phyloP scores from a whole-genome alignment of 2,797 vertebrate species.

The Phoebastria nigripes region DNA sequence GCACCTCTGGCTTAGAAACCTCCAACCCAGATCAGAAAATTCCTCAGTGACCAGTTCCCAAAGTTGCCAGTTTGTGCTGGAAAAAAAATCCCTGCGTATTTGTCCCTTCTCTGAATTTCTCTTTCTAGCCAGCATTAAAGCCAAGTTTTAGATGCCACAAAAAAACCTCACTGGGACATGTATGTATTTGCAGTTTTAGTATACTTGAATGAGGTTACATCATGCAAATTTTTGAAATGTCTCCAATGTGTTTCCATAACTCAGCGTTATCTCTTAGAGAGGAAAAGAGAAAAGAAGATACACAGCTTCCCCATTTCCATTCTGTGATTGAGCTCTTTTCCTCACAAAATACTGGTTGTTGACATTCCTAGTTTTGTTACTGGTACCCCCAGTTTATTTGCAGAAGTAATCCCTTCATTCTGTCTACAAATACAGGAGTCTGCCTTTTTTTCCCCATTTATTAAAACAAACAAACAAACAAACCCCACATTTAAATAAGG shows the following conservation, averaged over 20 bases:
- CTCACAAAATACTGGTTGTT: neutral
- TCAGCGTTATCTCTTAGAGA: neutral
- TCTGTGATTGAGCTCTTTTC: neutral
- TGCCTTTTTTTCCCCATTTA: neutral
- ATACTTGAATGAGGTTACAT: neutral
- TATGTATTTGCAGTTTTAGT: neutral
- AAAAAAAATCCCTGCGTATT: neutral
- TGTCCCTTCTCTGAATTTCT: neutral
- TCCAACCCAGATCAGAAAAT: neutral
- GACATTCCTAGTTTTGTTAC: neutral
- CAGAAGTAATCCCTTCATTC: neutral
- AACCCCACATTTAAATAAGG: neutral
- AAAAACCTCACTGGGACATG: neutral
- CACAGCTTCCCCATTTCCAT: neutral
- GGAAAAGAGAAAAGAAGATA: neutral
- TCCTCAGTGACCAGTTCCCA: accelerated
- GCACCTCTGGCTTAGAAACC: neutral
- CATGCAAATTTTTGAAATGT: neutral
- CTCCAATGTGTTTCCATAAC: neutral
- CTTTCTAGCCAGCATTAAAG: neutral
- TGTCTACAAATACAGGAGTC: neutral
- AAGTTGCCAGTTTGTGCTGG: neutral
- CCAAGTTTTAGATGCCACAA: neutral
- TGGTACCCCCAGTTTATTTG: neutral
- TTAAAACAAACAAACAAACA: constrained; percentile 15